Evolutionary conservation across 2,113 vertebrate species (phyloP), one percentile per base, ranked within the genome.

Genomic region (Alouatta palliata): DNA sequence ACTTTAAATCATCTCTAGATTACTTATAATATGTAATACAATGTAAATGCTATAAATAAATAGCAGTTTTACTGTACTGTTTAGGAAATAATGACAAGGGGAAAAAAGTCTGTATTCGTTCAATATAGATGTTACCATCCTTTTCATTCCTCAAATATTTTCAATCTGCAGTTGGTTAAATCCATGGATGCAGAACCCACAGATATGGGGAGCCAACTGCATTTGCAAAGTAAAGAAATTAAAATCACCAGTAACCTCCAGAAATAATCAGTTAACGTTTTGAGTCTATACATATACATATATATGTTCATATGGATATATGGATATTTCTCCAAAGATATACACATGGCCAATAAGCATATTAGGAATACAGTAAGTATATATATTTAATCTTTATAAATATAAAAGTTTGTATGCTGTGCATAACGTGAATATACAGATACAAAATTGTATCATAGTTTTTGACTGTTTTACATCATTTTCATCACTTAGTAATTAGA

Each of bases 181-280:
- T 73, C 37, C 37, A 40, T 40, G 37, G 37, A 73, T 73, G 68
- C 35, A 25, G 37, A 40, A 73, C 10, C 10, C 70, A 73, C 20
- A 73, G n/a, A 73, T 12, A 73, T 1, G 2, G 11, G 40, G 21
- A 19, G 37, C 37, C n/a, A 40, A 70, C 7, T 37, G 32, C 32
- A 86, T 68, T 49, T 92, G 12, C 52, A 95, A 95, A 94, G 25
- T 45, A 86, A 40, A 45, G 45, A 64, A 91, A 87, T 84, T 79
- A 87, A 90, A 87, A 85, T 75, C 17, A 68, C 35, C 6, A 79
- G n/a, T 61, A 92, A 90, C 17, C 80, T 95, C 19, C 49, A 70
- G 47, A 97, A 96, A 66, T 64, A 80, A 80, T 70, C n/a, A 77
- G 19, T 81, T 66, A 81, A 47, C 23, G 68, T 45, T 58, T 61